These are phyloP conservation scores for Aphis gossypii DNA, from an alignment of 1,140 invertebrate species.

Conservation along the genomic window DNA sequence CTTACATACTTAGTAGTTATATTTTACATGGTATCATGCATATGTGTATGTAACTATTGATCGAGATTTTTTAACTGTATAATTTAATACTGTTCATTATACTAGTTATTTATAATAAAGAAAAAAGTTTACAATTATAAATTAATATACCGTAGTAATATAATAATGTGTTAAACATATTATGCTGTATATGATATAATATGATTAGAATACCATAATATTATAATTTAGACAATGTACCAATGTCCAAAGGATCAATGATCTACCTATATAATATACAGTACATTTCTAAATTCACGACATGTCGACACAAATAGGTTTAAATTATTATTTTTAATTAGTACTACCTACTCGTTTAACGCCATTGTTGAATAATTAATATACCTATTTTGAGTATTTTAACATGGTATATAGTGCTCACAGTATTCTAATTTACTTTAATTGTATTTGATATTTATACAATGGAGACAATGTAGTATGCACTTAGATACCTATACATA, in stretches of 20 bases:
- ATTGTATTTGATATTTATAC: constrained; percentile 7
- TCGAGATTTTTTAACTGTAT: neutral
- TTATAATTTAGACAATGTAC: neutral
- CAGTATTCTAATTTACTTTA: neutral
- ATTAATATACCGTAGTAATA: neutral
- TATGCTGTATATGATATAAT: neutral
- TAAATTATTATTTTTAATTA: neutral
- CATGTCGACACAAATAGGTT: neutral
- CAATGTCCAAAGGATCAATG: too few relatives aligned
- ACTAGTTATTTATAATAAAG: neutral
- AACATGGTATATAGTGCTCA: neutral
- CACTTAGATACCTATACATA: neutral
- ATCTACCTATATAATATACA: neutral
- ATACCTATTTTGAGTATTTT: neutral
- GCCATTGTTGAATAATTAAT: neutral
- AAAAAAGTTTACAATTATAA: neutral
- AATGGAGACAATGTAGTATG: neutral
- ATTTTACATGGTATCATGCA: neutral
- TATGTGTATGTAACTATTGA: neutral
- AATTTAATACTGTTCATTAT: neutral
- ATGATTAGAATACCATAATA: neutral
- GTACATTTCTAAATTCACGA: neutral
- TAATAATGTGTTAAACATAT: neutral
- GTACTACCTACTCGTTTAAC: neutral
- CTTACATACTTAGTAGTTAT: neutral